Evolutionary conservation across 2,113 vertebrate genomes (phyloP).

Genomic region (Leptobrachium ailaonicum): DNA sequence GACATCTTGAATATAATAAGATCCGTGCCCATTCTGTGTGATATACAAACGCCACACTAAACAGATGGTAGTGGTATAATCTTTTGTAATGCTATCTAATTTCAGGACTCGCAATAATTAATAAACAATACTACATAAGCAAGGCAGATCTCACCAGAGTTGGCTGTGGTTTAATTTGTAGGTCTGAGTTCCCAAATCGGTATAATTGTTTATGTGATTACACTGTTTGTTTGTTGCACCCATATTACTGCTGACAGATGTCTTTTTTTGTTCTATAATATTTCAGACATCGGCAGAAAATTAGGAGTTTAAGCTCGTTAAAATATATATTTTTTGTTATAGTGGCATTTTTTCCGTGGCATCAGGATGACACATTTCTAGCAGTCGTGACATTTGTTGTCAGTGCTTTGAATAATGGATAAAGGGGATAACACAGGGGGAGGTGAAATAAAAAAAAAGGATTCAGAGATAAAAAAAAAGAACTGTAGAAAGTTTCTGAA

Average conservation of each 20-base stretch:
- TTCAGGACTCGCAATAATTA: no score
- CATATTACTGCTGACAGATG: conserved; percentile 36
- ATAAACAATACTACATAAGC: no score
- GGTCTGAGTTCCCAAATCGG: not conserved
- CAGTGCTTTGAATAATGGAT: conserved; percentile 3
- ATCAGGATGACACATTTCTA: conserved; percentile 21
- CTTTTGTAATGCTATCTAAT: no score
- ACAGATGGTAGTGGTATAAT: no score
- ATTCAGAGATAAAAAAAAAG: no score
- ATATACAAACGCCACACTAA: no score
- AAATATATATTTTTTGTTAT: conserved; percentile 6
- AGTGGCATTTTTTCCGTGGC: conserved; percentile 21
- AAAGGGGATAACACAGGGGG: not conserved
- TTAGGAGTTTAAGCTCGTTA: conserved; percentile 32
- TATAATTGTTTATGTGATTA: conserved; percentile 38
- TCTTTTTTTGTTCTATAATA: conserved; percentile 32
- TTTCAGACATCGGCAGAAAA: conserved; percentile 36
- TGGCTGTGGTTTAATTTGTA: not conserved
- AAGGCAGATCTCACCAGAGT: not conserved
- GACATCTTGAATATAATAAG: no score
- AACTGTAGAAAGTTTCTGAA: no score
- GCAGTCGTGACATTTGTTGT: not conserved
- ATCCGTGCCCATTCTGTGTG: no score
- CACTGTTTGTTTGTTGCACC: conserved; percentile 1
- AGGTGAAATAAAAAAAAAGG: no score